Conservation (phyloP, 2,888 invertebrate genomes). For the Acronicta alni region DNA sequence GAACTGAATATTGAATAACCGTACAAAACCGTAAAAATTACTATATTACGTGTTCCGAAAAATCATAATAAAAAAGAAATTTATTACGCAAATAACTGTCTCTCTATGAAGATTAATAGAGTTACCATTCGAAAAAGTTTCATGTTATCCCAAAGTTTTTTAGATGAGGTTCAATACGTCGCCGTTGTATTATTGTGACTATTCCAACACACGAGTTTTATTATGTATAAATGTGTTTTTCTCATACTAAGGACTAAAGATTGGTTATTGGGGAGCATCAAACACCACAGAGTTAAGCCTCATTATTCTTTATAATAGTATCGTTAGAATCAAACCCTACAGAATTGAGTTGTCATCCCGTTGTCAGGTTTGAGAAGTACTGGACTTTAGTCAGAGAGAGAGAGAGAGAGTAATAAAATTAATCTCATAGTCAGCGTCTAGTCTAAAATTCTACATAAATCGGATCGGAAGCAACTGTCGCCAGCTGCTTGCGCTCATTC, state of each 20-base stretch:
- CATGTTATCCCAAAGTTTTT: conserved; percentile 25
- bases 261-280: neutral
- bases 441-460: conserved; percentile 57
- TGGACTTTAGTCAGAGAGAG: conserved; percentile 18
- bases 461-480: conserved; percentile 65
- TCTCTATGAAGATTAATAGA: conserved; percentile 42
- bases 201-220: neutral
- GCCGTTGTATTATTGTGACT: neutral
- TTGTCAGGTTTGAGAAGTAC: neutral
- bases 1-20: neutral
- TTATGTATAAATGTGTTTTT: neutral
- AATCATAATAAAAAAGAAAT: conserved; percentile 32
- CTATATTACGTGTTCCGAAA: neutral
- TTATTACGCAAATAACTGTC: conserved; percentile 47
- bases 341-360: too few relatives aligned
- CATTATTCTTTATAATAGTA: conserved; percentile 1
- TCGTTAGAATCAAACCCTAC: neutral
- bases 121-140: conserved; percentile 40
- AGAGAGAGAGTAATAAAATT: conserved; percentile 57
- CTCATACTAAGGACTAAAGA: too few relatives aligned
- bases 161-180: conserved; percentile 22
- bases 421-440: conserved; percentile 60
- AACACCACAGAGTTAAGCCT: too few relatives aligned
- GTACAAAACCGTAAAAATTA: neutral
- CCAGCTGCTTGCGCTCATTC: conserved; percentile 56